Evolutionary conservation across 2,888 invertebrate species (phyloP).

Genomic region (Drosophila putrida): DNA sequence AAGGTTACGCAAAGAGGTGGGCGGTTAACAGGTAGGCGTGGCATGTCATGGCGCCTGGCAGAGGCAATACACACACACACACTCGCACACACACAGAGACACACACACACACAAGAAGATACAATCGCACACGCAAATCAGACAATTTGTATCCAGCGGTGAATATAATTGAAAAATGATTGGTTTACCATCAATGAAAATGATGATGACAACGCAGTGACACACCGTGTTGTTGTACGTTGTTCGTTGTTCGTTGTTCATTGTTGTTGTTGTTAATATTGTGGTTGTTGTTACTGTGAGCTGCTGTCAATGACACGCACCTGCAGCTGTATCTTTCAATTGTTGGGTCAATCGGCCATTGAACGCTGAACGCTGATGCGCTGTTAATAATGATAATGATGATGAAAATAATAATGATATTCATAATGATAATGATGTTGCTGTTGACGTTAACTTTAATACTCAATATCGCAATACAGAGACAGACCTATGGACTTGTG

Average conservation of each 20-base stretch:
- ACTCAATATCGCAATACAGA: neutral
- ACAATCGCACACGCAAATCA: constrained; percentile 66
- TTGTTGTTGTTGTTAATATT: constrained; percentile 22
- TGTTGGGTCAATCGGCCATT: constrained; percentile 78
- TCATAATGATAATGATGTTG: neutral
- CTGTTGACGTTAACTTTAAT: neutral
- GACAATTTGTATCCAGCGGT: constrained; percentile 81
- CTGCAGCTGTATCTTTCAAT: constrained; percentile 68
- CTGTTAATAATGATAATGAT: constrained; percentile 13
- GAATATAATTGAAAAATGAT: constrained; percentile 81
- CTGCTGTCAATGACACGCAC: constrained; percentile 74
- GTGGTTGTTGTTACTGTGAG: constrained; percentile 42
- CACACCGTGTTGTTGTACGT: constrained; percentile 40
- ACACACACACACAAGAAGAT: constrained; percentile 1
- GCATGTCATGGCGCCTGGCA: constrained; percentile 43
- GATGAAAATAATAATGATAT: neutral
- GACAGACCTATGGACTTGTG: constrained; percentile 5
- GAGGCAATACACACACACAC: constrained; percentile 10
- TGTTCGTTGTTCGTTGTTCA: neutral
- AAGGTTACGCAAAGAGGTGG: constrained; percentile 13
- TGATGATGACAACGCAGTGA: constrained; percentile 74
- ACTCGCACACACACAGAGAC: constrained; percentile 20
- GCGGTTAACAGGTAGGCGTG: constrained; percentile 34
- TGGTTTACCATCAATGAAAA: constrained; percentile 79
- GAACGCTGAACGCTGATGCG: constrained; percentile 26